Base-by-base conservation (phyloP, 1,140 invertebrate species). In the Andricus grossulariae region DNA sequence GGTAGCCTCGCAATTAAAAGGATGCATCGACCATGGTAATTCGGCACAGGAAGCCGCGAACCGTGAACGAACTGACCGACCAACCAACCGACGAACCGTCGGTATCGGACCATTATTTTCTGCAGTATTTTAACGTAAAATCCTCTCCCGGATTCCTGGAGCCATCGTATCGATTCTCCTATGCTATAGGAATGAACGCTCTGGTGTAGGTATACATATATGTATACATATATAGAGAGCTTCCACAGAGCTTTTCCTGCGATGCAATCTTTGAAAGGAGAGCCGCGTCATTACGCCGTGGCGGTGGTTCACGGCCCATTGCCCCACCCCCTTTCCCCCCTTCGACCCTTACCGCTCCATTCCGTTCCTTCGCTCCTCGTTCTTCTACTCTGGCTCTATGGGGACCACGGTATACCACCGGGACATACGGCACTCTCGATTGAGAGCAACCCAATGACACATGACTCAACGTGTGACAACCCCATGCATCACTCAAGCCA, bases 201-300 rank as follows among this genome's bases (percentile, higher is more conserved):
- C 78, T 79, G 32, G 76, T 79, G 15, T 79, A 72, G 54, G 78
- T 74, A 73, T 81, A 71, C 80, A 76, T 78, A 71, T n/a, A 51
- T 25, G 77, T 78, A 60, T 72, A 76, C 74, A 76, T 80, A 74
- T 32, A 73, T 76, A 80, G 76, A 79, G 80, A 81, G 82, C 82
- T 87, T 85, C 83, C 76, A 82, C 82, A 80, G 82, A 88, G 89
- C 88, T 90, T 91, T 91, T 91, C 88, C 89, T 88, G 86, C 88
- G 89, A 90, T 91, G 90, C 89, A 91, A 91, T 91, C 90, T 91
- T 90, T 90, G 90, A 91, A 92, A 91, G 86, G 88, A 91, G 91
- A 91, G 86, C 87, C 90, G 91, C 91, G 87, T 92, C 91, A 92
- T 92, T 92, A 91, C 89, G 87, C 83, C 86, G 83, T 85, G 81